Conservation (phyloP, 2,888 invertebrate genomes). For the Lasioglossum marginatum region DNA sequence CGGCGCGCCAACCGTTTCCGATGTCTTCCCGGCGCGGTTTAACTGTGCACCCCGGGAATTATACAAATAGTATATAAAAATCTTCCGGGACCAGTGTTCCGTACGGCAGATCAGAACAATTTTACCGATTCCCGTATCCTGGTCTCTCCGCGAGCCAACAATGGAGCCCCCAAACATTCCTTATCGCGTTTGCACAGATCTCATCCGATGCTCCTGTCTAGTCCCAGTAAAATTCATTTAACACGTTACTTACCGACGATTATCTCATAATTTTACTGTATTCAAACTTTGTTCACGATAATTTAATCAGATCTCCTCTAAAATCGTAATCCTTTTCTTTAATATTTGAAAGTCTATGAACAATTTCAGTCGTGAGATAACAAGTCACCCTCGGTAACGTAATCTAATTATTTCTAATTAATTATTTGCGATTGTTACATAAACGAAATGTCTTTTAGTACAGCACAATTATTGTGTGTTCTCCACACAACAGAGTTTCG, state of each 20-base stretch:
- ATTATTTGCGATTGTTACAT: too few species aligned
- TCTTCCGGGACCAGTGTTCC: not conserved
- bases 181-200: not conserved
- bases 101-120: not conserved
- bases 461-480: too few species aligned
- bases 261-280: not conserved
- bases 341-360: too few species aligned
- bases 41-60: slow-evolving; percentile 39
- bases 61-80: not conserved
- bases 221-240: not conserved
- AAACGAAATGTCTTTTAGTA: too few species aligned
- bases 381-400: too few species aligned
- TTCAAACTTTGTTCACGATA: not conserved
- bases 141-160: not conserved
- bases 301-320: not conserved
- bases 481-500: too few species aligned
- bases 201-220: not conserved
- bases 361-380: too few species aligned
- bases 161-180: not conserved
- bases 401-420: too few species aligned
- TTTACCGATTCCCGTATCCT: not conserved
- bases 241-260: not conserved
- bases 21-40: slow-evolving; percentile 58
- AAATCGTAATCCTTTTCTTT: too few species aligned
- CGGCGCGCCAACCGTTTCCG: slow-evolving; percentile 43